Conservation (phyloP, 53 echinoderm and acorn worm genomes). For the Mesocentrotus franciscanus region DNA sequence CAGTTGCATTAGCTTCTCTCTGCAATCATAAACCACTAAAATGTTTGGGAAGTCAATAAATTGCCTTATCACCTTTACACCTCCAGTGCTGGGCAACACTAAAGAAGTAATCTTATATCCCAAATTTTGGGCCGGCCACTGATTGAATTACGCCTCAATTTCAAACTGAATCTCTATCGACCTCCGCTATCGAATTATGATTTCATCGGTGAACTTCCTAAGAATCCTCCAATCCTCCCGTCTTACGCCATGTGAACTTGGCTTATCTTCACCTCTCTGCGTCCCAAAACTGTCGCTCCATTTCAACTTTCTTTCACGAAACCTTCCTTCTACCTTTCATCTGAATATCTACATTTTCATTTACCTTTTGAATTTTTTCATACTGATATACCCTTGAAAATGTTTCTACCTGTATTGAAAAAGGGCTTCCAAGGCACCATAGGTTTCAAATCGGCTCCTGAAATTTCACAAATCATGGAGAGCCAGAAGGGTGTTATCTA, state of each 20-base stretch:
- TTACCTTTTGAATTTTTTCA: background rate
- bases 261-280: constrained; percentile 15
- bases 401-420: background rate
- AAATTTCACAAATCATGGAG: too few species aligned
- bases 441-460: background rate
- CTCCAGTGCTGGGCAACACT: constrained; percentile 18
- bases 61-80: constrained; percentile 44
- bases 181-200: constrained; percentile 56
- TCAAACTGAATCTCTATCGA: constrained; percentile 57
- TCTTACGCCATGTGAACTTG: constrained; percentile 43
- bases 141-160: constrained; percentile 66
- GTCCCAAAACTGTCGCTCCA: background rate
- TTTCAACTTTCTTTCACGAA: background rate
- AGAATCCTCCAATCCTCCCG: constrained; percentile 25
- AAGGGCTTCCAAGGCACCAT: background rate
- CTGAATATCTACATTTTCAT: background rate
- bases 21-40: constrained; percentile 25
- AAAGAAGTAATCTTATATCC: constrained; percentile 47
- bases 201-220: constrained; percentile 51
- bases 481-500: too few species aligned
- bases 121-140: constrained; percentile 32
- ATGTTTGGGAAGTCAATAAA: constrained; percentile 46
- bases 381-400: background rate
- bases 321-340: background rate
- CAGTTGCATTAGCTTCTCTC: constrained; percentile 26